Percentiles rank a stretch among this genome's conserved stretches.
Evolutionary conservation across 2,888 invertebrate genomes (phyloP).

Genomic region (Ariolimax columbianus): DNA sequence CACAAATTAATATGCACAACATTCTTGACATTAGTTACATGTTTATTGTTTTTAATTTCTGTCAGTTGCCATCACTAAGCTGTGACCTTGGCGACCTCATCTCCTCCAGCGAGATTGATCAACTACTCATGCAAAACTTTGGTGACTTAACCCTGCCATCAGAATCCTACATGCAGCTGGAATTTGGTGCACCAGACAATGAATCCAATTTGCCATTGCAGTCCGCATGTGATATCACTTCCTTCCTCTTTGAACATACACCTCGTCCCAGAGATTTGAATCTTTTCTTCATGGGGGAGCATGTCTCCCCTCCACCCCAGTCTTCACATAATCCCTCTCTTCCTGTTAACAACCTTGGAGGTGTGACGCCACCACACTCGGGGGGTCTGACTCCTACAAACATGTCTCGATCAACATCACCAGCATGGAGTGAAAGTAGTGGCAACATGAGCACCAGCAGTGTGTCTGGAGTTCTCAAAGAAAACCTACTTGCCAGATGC

Average conservation of each 20-base stretch:
- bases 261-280: conserved; percentile 39
- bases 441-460: conserved; percentile 50
- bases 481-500: neutral
- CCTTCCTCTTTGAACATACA: conserved; percentile 36
- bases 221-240: conserved; percentile 35
- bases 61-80: conserved; percentile 46
- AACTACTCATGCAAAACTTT: conserved; percentile 40
- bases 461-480: neutral
- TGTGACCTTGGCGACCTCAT: conserved; percentile 48
- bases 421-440: conserved; percentile 52
- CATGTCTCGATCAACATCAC: conserved; percentile 39
- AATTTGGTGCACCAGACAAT: neutral
- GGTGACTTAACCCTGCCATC: conserved; percentile 5
- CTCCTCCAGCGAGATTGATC: conserved; percentile 44
- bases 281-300: conserved; percentile 15
- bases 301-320: neutral
- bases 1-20: neutral
- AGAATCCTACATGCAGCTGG: conserved; percentile 18
- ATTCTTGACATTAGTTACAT: neutral
- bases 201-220: neutral
- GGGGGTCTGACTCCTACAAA: conserved; percentile 44
- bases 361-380: conserved; percentile 36
- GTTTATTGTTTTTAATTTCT: neutral
- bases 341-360: neutral
- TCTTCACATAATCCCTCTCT: neutral